Base-by-base conservation (phyloP, 2,888 invertebrate species). In the Ectobius pallidus region DNA sequence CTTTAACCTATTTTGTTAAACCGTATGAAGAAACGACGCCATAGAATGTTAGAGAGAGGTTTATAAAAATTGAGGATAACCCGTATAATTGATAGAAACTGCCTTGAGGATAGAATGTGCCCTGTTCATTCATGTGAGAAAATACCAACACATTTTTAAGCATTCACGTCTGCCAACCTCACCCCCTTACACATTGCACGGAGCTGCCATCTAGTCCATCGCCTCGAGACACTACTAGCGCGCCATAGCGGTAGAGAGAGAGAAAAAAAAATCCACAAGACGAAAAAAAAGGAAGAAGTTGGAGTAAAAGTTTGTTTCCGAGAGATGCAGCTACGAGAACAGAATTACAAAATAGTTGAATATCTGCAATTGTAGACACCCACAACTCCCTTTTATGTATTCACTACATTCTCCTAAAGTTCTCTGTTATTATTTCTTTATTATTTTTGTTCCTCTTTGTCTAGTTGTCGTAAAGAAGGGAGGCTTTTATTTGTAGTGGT, bases 311-410 rank as follows among this genome's bases (percentile, higher is more conserved):
- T 52, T 52, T 52, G 52, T 52, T 52, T 52, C 25, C 22, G 20
- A 52, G 20, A 22, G 52, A 9, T 52, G 22, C 7, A 14, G 22
- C 0, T 62, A 42, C 63, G 42, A 16, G 63, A 22, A 34, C 63
- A 39, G 63, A 34, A 63, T 63, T 42, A 63, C 34, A 63, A 63
- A 20, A 22, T 20, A 22, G 42, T n/a, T 39, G 39, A 62, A 62
- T 62, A 62, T 62, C 62, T 62, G 62, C 63, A 63, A 63, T 63
- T 63, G 63, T 63, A 63, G 9, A 52, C 25, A 9, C 22, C 63
- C 39, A 63, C 63, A 63, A 25, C 16, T n/a, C 25, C 27, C n/a
- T n/a, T n/a, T n/a, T n/a, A n/a, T n/a, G 22, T 25, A 52, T 32
- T 32, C 61, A 16, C 1, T n/a, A 20, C 61, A 3, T n/a, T 18